Base-by-base conservation (phyloP, 2,113 vertebrate genomes). In the Heliornis fulica region DNA sequence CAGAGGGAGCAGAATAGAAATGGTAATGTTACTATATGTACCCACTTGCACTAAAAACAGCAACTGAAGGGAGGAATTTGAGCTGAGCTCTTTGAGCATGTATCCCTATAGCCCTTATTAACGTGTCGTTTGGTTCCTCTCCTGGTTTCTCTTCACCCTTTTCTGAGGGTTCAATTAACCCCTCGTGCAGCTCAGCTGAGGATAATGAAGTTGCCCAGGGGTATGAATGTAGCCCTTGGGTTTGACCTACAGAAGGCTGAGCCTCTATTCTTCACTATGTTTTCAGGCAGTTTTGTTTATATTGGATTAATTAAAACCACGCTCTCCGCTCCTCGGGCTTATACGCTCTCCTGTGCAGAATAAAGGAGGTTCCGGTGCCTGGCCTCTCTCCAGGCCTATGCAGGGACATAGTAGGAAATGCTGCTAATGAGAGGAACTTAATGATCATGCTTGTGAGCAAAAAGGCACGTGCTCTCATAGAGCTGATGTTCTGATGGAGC, bases 151-250 rank as follows among this genome's bases (percentile, higher is more conserved):
- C 79, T 64, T 93, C 75, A 93, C 85, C 61, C 79, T 90, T 90
- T 92, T 71, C 83, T 78, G 46, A 63, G 79, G 76, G 85, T 94
- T 94, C 95, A 83, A 96, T 96, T 89, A 96, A 76, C 92, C 76
- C 90, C 85, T 83, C 63, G 85, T 71, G 54, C 71, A 71, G 68
- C 82, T 90, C 50, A 88, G 79, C 79, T 94, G 87, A 92, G 88
- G 75, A 86, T 96, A 94, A 95, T 94, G 87, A 91, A 94, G 68
- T 77, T 86, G 74, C 81, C 64, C 36, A 4, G 1, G 48, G 78
- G 66, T 93, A 87, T 0, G 0, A 87, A 34, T 14, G 32, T 65
- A 94, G 84, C 94, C 70, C 59, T 70, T 70, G 91, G 82, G 71
- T 93, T 69, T 96, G 91, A 97, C 87, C 87, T 93, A 81, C 54